These are phyloP conservation scores for Microcebus jonahi DNA, from an alignment of 2,113 vertebrate genomes.

Conservation along the genomic window DNA sequence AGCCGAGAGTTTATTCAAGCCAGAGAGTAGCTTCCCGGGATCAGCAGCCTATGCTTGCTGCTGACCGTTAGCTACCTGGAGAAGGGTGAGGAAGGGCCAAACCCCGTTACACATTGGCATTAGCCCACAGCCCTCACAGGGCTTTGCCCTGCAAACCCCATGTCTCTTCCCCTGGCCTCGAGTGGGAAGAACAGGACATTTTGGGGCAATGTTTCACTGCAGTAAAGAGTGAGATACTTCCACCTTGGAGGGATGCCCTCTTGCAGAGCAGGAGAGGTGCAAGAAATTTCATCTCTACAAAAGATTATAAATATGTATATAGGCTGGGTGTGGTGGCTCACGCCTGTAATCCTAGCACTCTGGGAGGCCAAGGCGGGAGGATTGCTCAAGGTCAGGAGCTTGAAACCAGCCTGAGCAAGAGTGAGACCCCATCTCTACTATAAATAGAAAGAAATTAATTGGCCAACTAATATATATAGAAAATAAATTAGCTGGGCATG, in stretches of 20 bases:
- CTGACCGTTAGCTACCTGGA: background rate
- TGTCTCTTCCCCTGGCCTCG: background rate
- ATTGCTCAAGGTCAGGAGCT: too few species aligned
- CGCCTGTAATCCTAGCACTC: too few species aligned
- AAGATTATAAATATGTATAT: too few species aligned
- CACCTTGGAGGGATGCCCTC: background rate
- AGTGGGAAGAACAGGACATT: background rate
- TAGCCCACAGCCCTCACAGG: background rate
- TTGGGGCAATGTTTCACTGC: background rate
- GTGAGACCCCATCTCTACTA: too few species aligned
- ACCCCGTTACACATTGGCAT: background rate
- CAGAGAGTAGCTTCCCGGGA: background rate
- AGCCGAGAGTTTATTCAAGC: background rate
- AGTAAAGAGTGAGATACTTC: background rate
- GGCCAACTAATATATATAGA: too few species aligned
- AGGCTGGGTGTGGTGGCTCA: too few species aligned
- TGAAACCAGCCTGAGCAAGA: too few species aligned
- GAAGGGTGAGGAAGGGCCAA: background rate
- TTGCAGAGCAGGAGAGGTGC: too few species aligned
- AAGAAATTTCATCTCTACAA: too few species aligned
- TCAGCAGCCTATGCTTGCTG: fast-evolving
- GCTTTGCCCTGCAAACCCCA: background rate
- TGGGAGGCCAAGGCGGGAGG: too few species aligned
- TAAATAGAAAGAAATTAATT: too few species aligned
- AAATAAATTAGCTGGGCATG: too few species aligned